These are phyloP conservation scores for Mactra quadrangularis DNA, from an alignment of 1,140 invertebrate species.

Conservation along the genomic window DNA sequence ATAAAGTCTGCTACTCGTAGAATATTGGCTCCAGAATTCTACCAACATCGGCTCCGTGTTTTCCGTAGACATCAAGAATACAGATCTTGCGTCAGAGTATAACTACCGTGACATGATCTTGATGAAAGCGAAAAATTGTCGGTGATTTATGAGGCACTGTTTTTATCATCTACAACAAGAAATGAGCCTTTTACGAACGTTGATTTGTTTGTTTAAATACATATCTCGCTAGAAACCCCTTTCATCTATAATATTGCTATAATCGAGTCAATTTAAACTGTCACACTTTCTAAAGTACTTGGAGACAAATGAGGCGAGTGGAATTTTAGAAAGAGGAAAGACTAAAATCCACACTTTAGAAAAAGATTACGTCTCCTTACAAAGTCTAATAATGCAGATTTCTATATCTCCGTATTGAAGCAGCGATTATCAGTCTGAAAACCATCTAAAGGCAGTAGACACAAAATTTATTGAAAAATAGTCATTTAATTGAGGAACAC, in stretches of 20 bases:
- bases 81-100: slow-evolving; percentile 53
- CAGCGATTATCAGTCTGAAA: slow-evolving; percentile 35
- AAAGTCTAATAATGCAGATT: slow-evolving; percentile 59
- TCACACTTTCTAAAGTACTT: slow-evolving; percentile 24
- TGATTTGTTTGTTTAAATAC: slow-evolving; percentile 66
- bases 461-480: slow-evolving; percentile 63
- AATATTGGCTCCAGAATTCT: slow-evolving; percentile 36
- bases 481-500: slow-evolving; percentile 55
- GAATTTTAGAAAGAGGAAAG: slow-evolving; percentile 53
- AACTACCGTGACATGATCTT: slow-evolving; percentile 49
- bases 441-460: slow-evolving; percentile 47
- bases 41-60: slow-evolving; percentile 12
- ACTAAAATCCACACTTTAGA: slow-evolving; percentile 50
- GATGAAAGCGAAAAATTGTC: slow-evolving; percentile 54
- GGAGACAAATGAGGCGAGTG: slow-evolving; percentile 45
- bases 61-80: slow-evolving; percentile 26
- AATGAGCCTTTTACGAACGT: slow-evolving; percentile 59
- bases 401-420: slow-evolving; percentile 48
- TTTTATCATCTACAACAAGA: slow-evolving; percentile 62
- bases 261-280: slow-evolving; percentile 61
- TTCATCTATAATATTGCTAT: slow-evolving; percentile 61
- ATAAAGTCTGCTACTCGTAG: slow-evolving; percentile 26
- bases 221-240: slow-evolving; percentile 52
- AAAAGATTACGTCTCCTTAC: slow-evolving; percentile 61
- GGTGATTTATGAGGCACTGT: slow-evolving; percentile 56